Conservation (phyloP, 2,113 vertebrate genomes). For the Leiothrix lutea region DNA sequence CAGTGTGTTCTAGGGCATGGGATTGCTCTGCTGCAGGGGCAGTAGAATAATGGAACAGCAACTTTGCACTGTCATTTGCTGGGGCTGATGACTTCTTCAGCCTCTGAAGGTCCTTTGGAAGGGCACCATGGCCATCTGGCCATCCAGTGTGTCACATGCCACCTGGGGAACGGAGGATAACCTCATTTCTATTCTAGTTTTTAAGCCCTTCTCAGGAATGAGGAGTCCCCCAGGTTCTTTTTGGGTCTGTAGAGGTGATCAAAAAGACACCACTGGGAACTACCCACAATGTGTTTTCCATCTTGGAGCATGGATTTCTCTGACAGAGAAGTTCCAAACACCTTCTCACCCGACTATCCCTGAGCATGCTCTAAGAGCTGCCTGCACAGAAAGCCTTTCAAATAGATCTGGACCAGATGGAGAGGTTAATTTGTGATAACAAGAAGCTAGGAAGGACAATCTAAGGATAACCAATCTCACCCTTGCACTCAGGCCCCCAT, state of each 20-base stretch:
- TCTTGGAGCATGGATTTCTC: background rate
- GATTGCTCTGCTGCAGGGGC: background rate
- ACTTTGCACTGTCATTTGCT: background rate
- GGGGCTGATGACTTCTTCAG: background rate
- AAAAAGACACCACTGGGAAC: background rate
- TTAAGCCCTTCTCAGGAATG: background rate
- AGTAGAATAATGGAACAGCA: background rate
- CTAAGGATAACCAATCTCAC: accelerated
- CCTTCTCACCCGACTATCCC: background rate
- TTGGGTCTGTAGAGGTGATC: background rate
- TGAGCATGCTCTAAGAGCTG: background rate
- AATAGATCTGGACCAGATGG: background rate
- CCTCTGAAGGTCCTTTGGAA: background rate
- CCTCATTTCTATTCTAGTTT: background rate
- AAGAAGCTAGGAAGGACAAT: background rate
- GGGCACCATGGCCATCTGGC: background rate
- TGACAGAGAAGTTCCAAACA: background rate
- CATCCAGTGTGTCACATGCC: background rate
- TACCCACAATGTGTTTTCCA: background rate
- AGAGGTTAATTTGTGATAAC: background rate
- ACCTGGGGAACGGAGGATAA: background rate
- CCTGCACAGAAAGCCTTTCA: background rate
- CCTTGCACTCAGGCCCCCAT: background rate
- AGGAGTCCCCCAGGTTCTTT: background rate
- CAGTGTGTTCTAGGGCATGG: background rate